These are phyloP conservation scores for Daktulosphaira vitifoliae DNA, from an alignment of 1,140 invertebrate species.

Conservation along the genomic window DNA sequence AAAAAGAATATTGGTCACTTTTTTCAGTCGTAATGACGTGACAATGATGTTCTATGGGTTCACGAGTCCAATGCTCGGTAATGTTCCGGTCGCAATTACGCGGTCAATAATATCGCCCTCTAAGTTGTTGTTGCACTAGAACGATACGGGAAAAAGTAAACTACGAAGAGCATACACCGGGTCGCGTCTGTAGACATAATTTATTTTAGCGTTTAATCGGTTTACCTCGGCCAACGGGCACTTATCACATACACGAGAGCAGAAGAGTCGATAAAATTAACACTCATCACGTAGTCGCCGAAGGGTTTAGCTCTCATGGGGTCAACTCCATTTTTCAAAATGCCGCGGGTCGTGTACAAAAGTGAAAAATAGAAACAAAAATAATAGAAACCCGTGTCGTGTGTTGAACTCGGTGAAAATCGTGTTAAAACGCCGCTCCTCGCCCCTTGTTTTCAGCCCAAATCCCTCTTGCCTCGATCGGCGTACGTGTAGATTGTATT, in stretches of 20 bases:
- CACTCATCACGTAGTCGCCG: not conserved
- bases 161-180: no score
- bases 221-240: not conserved
- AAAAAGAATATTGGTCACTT: constrained; percentile 23
- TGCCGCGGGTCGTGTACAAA: not conserved
- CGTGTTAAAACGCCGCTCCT: not conserved
- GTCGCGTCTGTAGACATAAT: not conserved
- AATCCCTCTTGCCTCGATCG: not conserved
- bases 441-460: no score
- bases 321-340: not conserved
- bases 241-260: no score
- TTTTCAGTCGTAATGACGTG: not conserved
- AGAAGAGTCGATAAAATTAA: constrained; percentile 11
- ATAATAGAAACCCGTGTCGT: not conserved
- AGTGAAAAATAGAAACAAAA: not conserved
- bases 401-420: not conserved
- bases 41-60: not conserved
- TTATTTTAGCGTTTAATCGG: not conserved
- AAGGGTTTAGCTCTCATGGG: not conserved
- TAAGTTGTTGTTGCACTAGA: not conserved
- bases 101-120: constrained; percentile 15
- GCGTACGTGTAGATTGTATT: not conserved
- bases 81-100: constrained; percentile 24
- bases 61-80: not conserved
- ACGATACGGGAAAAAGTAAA: no score